Conservation (phyloP, 2,888 invertebrate genomes). For the Argyresthia goedartella region DNA sequence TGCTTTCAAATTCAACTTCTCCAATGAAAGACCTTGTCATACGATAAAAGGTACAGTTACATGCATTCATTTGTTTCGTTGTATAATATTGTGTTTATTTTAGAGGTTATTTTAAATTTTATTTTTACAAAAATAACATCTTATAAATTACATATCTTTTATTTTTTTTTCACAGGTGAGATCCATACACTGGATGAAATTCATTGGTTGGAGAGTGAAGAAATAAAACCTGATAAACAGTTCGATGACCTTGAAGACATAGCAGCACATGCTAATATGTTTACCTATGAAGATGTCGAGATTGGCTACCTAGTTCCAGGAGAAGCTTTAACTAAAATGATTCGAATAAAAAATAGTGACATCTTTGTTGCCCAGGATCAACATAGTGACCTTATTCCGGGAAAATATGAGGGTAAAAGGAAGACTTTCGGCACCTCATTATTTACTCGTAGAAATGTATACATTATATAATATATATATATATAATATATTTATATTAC, state of each 20-base stretch:
- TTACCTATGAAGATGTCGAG: constrained; percentile 46
- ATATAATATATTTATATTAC: too few relatives aligned
- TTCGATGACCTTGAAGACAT: constrained; percentile 33
- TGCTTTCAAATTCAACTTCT: constrained; percentile 12
- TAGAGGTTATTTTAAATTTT: too few relatives aligned
- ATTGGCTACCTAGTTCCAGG: constrained; percentile 58
- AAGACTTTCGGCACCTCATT: too few relatives aligned
- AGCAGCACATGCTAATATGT: constrained; percentile 45
- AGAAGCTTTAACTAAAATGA: constrained; percentile 32
- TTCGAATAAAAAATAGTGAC: constrained; percentile 38
- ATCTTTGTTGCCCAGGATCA: constrained; percentile 69
- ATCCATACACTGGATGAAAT: constrained; percentile 12
- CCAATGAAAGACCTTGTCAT: not conserved
- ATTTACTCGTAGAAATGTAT: too few relatives aligned
- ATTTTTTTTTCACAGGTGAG: not conserved
- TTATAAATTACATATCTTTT: not conserved
- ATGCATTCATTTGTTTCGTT: too few relatives aligned
- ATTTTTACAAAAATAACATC: too few relatives aligned
- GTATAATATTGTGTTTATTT: too few relatives aligned
- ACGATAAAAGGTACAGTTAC: too few relatives aligned
- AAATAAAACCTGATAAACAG: constrained; percentile 35
- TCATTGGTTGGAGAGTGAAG: constrained; percentile 39
- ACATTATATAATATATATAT: too few relatives aligned
- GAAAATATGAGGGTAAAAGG: constrained; percentile 81
- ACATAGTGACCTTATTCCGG: constrained; percentile 81